These are phyloP conservation scores for Scophthalmus maximus DNA, from an alignment of 2,113 vertebrate genomes.

Conservation along the genomic window DNA sequence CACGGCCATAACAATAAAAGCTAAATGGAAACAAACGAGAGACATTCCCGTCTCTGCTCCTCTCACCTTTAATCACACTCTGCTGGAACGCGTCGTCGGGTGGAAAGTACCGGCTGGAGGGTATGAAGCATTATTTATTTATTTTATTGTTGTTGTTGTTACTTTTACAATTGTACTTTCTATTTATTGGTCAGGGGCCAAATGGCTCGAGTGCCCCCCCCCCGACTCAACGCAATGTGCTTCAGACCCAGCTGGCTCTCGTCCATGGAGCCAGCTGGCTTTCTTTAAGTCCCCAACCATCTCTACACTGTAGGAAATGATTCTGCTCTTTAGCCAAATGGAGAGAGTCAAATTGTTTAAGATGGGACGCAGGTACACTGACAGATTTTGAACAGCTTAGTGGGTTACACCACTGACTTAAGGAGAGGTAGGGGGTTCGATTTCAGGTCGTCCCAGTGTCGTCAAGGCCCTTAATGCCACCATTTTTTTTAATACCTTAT, in stretches of 20 bases:
- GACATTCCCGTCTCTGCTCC: conserved; percentile 90
- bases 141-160: too few relatives aligned
- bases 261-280: conserved; percentile 78
- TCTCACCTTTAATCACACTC: conserved; percentile 93
- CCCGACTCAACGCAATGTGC: conserved; percentile 85
- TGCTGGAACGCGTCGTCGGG: conserved; percentile 64
- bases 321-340: conserved; percentile 60
- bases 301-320: conserved; percentile 72
- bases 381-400: too few relatives aligned
- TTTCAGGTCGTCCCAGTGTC: too few relatives aligned
- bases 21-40: conserved; percentile 83
- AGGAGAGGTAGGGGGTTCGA: too few relatives aligned
- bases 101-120: conserved; percentile 91
- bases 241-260: conserved; percentile 76
- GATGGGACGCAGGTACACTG: conserved; percentile 3
- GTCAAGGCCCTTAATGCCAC: too few relatives aligned
- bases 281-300: conserved; percentile 79
- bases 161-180: conserved; percentile 83
- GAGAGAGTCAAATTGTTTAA: not conserved
- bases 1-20: conserved; percentile 92
- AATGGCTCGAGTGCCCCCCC: conserved; percentile 85
- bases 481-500: too few relatives aligned
- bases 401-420: too few relatives aligned
- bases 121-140: conserved; percentile 52
- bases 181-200: conserved; percentile 86